These are phyloP conservation scores for Rattus rattus DNA, from an alignment of 2,113 vertebrate genomes.

Conservation along the genomic window DNA sequence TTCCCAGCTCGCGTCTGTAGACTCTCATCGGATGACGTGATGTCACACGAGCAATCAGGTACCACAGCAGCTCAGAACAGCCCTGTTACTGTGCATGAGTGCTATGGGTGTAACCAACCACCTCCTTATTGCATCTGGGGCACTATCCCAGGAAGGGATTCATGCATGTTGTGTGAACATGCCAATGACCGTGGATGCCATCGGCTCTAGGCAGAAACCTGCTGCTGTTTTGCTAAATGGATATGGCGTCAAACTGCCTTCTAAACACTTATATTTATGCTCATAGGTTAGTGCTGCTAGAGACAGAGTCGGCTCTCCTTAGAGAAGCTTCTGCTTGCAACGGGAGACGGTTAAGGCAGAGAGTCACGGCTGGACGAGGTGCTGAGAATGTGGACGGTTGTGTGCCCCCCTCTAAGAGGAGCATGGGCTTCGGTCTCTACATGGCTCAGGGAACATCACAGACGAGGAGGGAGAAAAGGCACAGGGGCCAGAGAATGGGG, in stretches of 20 bases:
- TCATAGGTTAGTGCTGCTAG: background rate
- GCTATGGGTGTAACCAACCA: background rate
- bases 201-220: background rate
- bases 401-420: background rate
- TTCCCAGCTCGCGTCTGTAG: background rate
- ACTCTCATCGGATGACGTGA: background rate
- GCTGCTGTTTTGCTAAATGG: background rate
- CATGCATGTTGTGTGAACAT: background rate
- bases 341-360: background rate
- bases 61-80: background rate
- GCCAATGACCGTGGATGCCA: background rate
- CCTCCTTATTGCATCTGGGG: background rate
- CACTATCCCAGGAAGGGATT: too few species aligned
- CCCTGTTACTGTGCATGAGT: background rate
- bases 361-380: background rate
- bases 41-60: background rate
- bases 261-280: background rate
- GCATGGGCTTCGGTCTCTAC: background rate
- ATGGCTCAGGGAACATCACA: background rate
- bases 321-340: background rate
- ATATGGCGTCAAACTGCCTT: background rate
- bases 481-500: background rate
- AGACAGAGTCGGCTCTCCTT: background rate
- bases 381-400: background rate
- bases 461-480: background rate